These are phyloP conservation scores for Syngnathus floridae DNA, from an alignment of 2,113 vertebrate species.

Conservation along the genomic window DNA sequence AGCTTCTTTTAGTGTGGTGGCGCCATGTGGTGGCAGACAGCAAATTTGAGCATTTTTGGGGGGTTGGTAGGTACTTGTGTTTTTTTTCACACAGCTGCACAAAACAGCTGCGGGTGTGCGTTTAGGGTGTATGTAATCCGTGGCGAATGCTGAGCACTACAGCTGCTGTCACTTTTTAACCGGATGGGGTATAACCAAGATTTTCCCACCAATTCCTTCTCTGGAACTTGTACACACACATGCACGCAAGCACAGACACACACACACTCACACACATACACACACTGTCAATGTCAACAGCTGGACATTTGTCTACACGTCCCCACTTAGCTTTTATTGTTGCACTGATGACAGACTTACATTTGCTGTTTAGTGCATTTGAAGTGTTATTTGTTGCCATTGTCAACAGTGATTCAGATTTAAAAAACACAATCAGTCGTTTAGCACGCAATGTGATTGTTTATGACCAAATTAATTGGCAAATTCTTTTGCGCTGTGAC, in stretches of 20 bases:
- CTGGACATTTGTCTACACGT: constrained; percentile 15
- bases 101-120: constrained; percentile 35
- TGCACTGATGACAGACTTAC: neutral
- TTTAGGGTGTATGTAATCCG: constrained; percentile 1
- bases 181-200: constrained; percentile 31
- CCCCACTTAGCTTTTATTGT: constrained; percentile 9
- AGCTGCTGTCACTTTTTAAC: constrained; percentile 47
- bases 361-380: neutral
- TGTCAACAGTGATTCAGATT: neutral
- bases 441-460: neutral
- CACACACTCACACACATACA: constrained; percentile 14
- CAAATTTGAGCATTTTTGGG: too few relatives aligned
- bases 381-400: neutral
- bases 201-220: constrained; percentile 53
- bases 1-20: neutral
- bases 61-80: too few relatives aligned
- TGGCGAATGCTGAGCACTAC: constrained; percentile 34
- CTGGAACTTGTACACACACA: constrained; percentile 7
- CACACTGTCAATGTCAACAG: constrained; percentile 17
- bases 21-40: too few relatives aligned
- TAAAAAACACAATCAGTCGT: neutral
- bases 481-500: neutral
- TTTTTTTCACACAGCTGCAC: constrained; percentile 9
- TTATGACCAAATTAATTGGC: neutral
- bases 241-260: constrained; percentile 9